Evolutionary conservation across 2,113 vertebrate species (phyloP).

Genomic region (Ibidorhyncha struthersii): DNA sequence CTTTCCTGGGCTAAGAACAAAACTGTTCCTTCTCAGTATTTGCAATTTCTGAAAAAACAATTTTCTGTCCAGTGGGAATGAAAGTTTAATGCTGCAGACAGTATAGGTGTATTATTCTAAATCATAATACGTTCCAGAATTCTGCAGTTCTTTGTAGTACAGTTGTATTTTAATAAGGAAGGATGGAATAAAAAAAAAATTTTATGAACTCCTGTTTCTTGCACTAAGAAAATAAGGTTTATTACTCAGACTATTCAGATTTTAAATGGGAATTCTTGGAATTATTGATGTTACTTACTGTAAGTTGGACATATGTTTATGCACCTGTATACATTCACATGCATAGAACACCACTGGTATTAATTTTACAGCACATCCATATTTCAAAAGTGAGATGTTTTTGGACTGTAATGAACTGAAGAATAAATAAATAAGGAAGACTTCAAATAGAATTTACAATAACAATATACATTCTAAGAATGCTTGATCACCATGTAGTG

Average conservation of each 20-base stretch:
- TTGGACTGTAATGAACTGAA: not conserved
- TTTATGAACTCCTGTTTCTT: not conserved
- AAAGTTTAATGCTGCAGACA: constrained; percentile 6
- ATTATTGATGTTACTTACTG: not conserved
- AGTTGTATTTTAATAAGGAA: not conserved
- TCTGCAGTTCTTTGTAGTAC: not conserved
- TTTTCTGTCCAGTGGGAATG: not conserved
- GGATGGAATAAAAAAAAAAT: not conserved
- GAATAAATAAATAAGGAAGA: not conserved
- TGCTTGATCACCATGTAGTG: not conserved
- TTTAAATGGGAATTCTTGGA: not conserved
- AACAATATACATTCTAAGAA: not conserved
- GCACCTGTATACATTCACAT: not conserved
- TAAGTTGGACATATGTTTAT: not conserved
- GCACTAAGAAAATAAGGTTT: not conserved
- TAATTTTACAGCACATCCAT: not conserved
- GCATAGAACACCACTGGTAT: not conserved
- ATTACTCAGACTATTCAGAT: not conserved
- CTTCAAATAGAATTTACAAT: not conserved
- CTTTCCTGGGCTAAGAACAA: constrained; percentile 11
- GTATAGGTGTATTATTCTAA: constrained; percentile 13
- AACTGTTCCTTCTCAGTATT: not conserved
- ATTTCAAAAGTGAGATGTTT: not conserved
- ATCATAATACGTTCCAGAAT: not conserved
- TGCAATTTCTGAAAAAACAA: constrained; percentile 17